Evolutionary conservation across 2,797 vertebrate genomes (phyloP).

Genomic region (Iguana delicatissima): DNA sequence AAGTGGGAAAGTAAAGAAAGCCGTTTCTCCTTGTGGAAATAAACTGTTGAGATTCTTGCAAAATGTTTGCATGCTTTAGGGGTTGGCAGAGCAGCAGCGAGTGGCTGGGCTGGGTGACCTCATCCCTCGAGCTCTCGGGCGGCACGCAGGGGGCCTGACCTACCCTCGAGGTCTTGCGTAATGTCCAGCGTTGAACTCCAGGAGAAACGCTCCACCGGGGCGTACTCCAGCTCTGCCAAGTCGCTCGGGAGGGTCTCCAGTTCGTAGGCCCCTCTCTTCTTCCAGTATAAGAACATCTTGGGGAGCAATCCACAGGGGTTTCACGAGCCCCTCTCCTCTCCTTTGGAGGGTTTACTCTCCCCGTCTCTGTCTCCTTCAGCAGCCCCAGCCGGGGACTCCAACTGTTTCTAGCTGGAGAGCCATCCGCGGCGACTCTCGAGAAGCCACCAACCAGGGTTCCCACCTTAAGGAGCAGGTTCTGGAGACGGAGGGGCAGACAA

Average conservation of each 20-base stretch:
- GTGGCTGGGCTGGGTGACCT: background rate
- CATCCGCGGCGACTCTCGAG: conserved; percentile 35
- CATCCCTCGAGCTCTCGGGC: background rate
- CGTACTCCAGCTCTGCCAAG: conserved; percentile 73
- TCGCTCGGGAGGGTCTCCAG: conserved; percentile 85
- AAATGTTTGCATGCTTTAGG: conserved; percentile 12
- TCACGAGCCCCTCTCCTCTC: background rate
- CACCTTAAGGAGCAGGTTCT: conserved; percentile 58
- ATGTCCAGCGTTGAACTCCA: conserved; percentile 91
- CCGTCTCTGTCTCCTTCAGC: background rate
- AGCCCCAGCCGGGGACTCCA: background rate
- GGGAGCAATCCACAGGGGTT: background rate
- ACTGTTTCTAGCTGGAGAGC: conserved; percentile 21
- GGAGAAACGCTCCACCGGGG: conserved; percentile 86
- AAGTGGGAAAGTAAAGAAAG: background rate
- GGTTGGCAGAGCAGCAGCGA: background rate
- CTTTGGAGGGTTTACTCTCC: background rate
- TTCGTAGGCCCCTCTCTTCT: conserved; percentile 90
- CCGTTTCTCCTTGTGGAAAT: background rate
- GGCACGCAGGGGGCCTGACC: conserved; percentile 66
- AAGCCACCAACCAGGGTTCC: conserved; percentile 38
- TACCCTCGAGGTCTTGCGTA: conserved; percentile 88
- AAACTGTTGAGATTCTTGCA: background rate
- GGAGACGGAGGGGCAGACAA: conserved; percentile 52
- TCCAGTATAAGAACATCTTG: conserved; percentile 95